Evolutionary conservation across 2,888 invertebrate species (phyloP).

Genomic region (Phorcus lineatus): DNA sequence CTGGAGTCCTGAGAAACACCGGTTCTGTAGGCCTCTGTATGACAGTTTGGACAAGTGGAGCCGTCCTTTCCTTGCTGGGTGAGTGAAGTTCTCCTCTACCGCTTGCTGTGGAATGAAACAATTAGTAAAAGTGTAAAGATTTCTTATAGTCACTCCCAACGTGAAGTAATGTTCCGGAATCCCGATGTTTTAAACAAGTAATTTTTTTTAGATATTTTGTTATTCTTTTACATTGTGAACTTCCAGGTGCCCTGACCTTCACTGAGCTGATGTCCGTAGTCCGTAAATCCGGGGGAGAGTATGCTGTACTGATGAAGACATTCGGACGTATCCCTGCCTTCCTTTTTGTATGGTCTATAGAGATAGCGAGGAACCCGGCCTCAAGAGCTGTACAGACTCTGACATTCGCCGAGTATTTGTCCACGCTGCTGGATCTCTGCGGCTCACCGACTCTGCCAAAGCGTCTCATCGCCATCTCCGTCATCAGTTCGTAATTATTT

Average conservation of each 20-base stretch:
- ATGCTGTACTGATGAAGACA: conserved; percentile 80
- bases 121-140: no score
- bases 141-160: no score
- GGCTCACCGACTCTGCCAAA: conserved; percentile 39
- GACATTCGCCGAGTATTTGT: conserved; percentile 52
- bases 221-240: no score
- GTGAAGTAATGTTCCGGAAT: no score
- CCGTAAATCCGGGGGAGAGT: conserved; percentile 87
- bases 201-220: no score
- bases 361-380: conserved; percentile 61
- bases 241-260: conserved; percentile 85
- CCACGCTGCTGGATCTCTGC: conserved; percentile 46
- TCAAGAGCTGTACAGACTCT: conserved; percentile 76
- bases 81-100: background rate
- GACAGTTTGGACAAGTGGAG: conserved; percentile 8
- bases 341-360: conserved; percentile 78
- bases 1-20: conserved; percentile 2
- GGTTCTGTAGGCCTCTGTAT: conserved; percentile 15
- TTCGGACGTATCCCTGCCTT: conserved; percentile 76
- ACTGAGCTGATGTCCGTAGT: conserved; percentile 87
- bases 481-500: background rate
- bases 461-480: conserved; percentile 30
- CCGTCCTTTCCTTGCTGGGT: background rate
- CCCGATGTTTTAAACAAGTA: no score
- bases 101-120: no score